phyloP scores from a whole-genome alignment of 1,140 invertebrate species.

The Centruroides vittatus region DNA sequence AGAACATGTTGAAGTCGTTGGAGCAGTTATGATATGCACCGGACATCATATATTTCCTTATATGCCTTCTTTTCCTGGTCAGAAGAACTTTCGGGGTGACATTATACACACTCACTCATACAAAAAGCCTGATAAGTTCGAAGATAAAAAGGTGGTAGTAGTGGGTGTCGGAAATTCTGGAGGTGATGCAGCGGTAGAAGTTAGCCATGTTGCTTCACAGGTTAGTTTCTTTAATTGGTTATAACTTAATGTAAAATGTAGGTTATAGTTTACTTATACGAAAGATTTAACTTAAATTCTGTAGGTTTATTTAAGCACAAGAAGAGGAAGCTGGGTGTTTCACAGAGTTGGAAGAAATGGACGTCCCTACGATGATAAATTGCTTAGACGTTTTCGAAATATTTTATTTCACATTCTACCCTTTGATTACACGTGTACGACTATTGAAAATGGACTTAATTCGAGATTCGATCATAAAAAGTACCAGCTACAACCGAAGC shows the following conservation, averaged over 20 bases:
- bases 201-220: slow-evolving; percentile 31
- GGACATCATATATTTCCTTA: slow-evolving; percentile 18
- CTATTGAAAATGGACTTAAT: slow-evolving; percentile 5
- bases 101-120: slow-evolving; percentile 34
- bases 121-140: slow-evolving; percentile 22
- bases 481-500: slow-evolving; percentile 32
- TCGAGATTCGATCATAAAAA: slow-evolving; percentile 31
- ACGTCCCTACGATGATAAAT: slow-evolving; percentile 19
- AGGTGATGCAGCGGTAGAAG: slow-evolving; percentile 38
- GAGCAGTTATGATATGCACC: slow-evolving; percentile 15
- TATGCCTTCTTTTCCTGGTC: slow-evolving; percentile 14
- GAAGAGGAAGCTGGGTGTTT: slow-evolving; percentile 34
- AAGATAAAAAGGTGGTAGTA: slow-evolving; percentile 32
- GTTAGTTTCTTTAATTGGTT: slow-evolving; percentile 15
- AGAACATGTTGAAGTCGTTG: neutral
- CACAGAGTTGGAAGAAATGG: slow-evolving; percentile 25
- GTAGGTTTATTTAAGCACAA: slow-evolving; percentile 33
- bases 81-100: slow-evolving; percentile 31
- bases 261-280: too few relatives aligned
- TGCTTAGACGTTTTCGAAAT: slow-evolving; percentile 8
- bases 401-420: slow-evolving; percentile 2
- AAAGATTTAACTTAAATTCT: neutral
- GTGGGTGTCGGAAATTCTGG: slow-evolving; percentile 42
- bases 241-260: too few relatives aligned
- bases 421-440: neutral